Percentiles rank a stretch among this genome's conserved stretches.
These are phyloP conservation scores for Nesometra sesokonis DNA, from an alignment of 35 echinoderm and acorn worm genomes.

Conservation along the genomic window DNA sequence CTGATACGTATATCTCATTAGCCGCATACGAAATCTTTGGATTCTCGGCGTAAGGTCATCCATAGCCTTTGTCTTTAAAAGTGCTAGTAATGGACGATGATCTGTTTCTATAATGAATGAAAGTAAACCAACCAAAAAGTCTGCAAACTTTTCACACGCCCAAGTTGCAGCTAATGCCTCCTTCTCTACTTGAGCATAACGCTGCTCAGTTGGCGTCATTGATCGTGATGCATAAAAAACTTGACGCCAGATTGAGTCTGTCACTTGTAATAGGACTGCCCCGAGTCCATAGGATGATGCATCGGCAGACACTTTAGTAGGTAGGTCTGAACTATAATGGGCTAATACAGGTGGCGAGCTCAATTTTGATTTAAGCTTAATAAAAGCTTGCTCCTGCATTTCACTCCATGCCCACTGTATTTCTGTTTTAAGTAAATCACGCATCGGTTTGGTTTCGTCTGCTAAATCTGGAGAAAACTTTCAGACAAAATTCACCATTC, in stretches of 20 bases:
- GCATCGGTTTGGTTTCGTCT: no score
- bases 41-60: conserved; percentile 16
- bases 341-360: no score
- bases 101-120: conserved; percentile 29
- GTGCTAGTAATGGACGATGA: conserved; percentile 30
- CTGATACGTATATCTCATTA: conserved; percentile 34
- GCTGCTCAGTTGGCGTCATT: conserved; percentile 9
- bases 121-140: conserved; percentile 23
- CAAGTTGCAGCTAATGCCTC: conserved; percentile 11
- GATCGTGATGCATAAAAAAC: conserved; percentile 38
- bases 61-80: conserved; percentile 26
- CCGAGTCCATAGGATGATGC: conserved; percentile 14
- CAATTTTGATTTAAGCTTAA: no score
- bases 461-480: neutral
- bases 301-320: conserved; percentile 5
- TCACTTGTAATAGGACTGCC: conserved; percentile 1
- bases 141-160: conserved; percentile 33
- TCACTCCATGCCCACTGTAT: no score
- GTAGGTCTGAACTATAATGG: no score
- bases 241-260: conserved; percentile 8
- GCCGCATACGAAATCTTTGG: conserved; percentile 20
- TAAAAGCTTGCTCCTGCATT: no score
- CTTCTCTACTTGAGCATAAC: conserved; percentile 46
- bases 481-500: neutral
- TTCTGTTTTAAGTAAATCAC: no score